Conservation (phyloP, 64 coral and sea anemone species). For the Anthopleura sola region DNA sequence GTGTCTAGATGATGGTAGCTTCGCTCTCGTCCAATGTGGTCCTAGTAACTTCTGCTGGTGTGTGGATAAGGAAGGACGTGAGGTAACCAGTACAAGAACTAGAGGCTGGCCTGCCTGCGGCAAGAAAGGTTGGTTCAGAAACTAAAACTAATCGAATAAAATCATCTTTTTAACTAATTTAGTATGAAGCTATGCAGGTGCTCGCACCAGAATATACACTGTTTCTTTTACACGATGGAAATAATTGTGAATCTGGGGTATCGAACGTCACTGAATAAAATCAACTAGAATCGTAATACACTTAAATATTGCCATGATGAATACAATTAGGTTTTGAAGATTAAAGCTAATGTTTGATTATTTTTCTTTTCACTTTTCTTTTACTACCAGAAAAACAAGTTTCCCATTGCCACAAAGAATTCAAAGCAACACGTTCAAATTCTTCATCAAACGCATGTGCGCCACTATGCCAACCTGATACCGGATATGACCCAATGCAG, state of each 20-base stretch:
- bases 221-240: too few species aligned
- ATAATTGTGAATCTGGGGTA: too few species aligned
- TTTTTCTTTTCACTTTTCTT: neutral
- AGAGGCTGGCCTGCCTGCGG: conserved; percentile 37
- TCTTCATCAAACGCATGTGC: conserved; percentile 15
- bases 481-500: conserved; percentile 70
- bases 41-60: conserved; percentile 66
- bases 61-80: conserved; percentile 66
- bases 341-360: too few species aligned
- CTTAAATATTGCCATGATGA: too few species aligned
- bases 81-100: conserved; percentile 50
- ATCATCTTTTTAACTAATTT: too few species aligned
- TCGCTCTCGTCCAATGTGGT: conserved; percentile 61
- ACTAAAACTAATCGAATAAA: neutral
- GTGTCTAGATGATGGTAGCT: conserved; percentile 67
- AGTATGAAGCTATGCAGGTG: too few species aligned
- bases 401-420: conserved; percentile 44
- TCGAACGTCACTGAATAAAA: too few species aligned
- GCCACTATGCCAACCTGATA: conserved; percentile 73
- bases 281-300: too few species aligned
- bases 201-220: too few species aligned
- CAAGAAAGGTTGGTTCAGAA: conserved; percentile 28
- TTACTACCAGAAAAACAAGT: neutral
- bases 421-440: conserved; percentile 11
- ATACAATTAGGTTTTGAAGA: too few species aligned